A percentile compares a stretch with the other conserved stretches of the same genome.
phyloP scores from a whole-genome alignment of 2,797 vertebrate species.

The Decapterus maruadsi region DNA sequence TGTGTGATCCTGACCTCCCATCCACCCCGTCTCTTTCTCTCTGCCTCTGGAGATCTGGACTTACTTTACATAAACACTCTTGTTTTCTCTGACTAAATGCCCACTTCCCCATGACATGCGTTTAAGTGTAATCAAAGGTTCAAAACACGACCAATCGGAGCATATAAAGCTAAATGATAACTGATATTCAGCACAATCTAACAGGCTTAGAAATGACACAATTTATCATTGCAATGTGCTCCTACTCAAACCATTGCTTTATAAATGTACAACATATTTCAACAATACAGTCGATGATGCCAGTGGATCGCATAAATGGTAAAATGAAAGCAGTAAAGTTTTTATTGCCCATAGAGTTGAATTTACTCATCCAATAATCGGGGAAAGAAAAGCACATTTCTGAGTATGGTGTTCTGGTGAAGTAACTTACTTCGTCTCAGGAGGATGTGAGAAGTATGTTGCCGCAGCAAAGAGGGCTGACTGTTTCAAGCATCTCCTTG shows the following conservation, averaged over 20 bases:
- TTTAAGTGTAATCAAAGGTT: conserved; percentile 34
- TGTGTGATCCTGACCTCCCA: conserved; percentile 18
- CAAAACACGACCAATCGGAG: conserved; percentile 5
- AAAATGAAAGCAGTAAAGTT: conserved; percentile 61
- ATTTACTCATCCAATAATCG: conserved; percentile 61
- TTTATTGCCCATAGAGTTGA: conserved; percentile 41
- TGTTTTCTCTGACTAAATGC: conserved; percentile 23
- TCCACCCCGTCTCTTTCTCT: not conserved
- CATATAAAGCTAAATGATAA: conserved; percentile 27
- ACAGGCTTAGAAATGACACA: conserved; percentile 30
- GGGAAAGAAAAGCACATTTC: conserved; percentile 31
- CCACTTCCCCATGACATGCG: conserved; percentile 8
- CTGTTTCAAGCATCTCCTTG: conserved; percentile 34
- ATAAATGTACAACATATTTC: conserved; percentile 51
- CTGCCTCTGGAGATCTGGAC: conserved; percentile 11
- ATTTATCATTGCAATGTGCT: conserved; percentile 26
- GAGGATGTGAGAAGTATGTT: conserved; percentile 27
- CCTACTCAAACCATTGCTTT: conserved; percentile 21
- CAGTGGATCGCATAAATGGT: conserved; percentile 35
- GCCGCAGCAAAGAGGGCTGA: conserved; percentile 18
- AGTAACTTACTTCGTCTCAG: conserved; percentile 31
- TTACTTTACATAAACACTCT: not conserved
- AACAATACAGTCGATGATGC: conserved; percentile 14
- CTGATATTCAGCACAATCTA: conserved; percentile 19
- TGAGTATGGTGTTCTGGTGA: conserved; percentile 18